Evolutionary conservation across 1,140 invertebrate genomes (phyloP), one percentile per base, ranked within the genome.

Genomic region (Calliopsis andreniformis): DNA sequence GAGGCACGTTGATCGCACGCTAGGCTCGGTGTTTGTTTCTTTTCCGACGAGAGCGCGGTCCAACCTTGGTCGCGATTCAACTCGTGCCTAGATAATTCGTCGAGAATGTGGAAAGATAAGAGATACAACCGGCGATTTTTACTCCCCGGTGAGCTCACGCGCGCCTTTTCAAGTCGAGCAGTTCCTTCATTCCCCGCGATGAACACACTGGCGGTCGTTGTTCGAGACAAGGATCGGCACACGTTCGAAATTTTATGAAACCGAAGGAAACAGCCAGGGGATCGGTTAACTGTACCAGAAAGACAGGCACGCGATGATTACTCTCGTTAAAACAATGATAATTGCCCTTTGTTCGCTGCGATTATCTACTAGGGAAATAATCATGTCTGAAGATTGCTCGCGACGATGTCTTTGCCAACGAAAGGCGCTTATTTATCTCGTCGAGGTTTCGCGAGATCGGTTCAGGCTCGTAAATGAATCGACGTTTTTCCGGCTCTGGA

Each of bases 391-490:
- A 51, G 69, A 72, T 72, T 23, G 42, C 12, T 25, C 18, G 61
- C 39, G 51, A 51, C 7, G 14, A 32, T 58, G 42, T 18, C 45
- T 20, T 35, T 6, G 47, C 43, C 43, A 35, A 45, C 18, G 20
- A n/a, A n/a, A n/a, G 39, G 12, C 28, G 55, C 43, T 51, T 16
- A 30, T 59, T 55, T 32, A 35, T 58, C 20, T 45, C 32, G 43
- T 28, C 53, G 63, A 66, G 25, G 62, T 53, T 70, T 32, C 39
- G 23, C 30, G 20, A 39, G 43, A 49, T 47, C 32, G 35, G 43
- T 12, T n/a, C n/a, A n/a, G n/a, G 35, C 78, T 64, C 28, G n/a
- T 71, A 62, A n/a, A 69, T 59, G 61, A 43, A 64, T 66, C 35
- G 35, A 63, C 39, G 64, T 66, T 58, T 66, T 61, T 30, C n/a